These are phyloP conservation scores for Trichosurus vulpecula DNA, from an alignment of 2,797 vertebrate species.

Conservation along the genomic window DNA sequence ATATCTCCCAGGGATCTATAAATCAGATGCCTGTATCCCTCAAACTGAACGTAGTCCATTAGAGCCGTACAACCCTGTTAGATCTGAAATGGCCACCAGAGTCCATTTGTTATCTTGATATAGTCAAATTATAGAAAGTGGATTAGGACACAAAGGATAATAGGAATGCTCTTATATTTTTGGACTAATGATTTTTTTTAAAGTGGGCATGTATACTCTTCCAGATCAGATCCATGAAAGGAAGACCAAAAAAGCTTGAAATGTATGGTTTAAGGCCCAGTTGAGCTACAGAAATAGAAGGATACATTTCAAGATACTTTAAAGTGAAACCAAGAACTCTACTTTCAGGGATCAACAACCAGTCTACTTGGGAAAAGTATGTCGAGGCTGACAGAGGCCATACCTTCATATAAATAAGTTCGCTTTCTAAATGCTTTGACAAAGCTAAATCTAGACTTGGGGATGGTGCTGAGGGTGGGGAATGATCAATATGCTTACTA, in stretches of 20 bases:
- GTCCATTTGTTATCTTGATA: neutral
- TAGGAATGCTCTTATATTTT: neutral
- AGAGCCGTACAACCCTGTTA: neutral
- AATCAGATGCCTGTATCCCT: constrained; percentile 8
- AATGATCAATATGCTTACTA: neutral
- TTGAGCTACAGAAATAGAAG: neutral
- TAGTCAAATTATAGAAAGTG: neutral
- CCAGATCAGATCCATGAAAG: neutral
- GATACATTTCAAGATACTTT: constrained; percentile 17
- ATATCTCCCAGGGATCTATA: constrained; percentile 46
- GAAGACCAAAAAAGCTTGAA: constrained; percentile 4
- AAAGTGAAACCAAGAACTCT: neutral
- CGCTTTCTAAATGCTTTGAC: constrained; percentile 23
- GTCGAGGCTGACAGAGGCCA: neutral
- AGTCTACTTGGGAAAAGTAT: neutral
- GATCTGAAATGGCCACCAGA: constrained; percentile 28
- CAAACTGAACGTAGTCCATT: constrained; percentile 21
- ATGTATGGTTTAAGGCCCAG: neutral
- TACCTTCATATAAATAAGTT: neutral
- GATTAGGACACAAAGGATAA: constrained; percentile 2
- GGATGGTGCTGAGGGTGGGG: neutral
- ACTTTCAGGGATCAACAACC: neutral
- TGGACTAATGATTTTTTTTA: neutral
- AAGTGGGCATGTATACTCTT: constrained; percentile 6
- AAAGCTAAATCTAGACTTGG: neutral